Evolutionary conservation across 2,797 vertebrate genomes (phyloP), one percentile per base, ranked within the genome.

Genomic region (Sebastes vulpes): DNA sequence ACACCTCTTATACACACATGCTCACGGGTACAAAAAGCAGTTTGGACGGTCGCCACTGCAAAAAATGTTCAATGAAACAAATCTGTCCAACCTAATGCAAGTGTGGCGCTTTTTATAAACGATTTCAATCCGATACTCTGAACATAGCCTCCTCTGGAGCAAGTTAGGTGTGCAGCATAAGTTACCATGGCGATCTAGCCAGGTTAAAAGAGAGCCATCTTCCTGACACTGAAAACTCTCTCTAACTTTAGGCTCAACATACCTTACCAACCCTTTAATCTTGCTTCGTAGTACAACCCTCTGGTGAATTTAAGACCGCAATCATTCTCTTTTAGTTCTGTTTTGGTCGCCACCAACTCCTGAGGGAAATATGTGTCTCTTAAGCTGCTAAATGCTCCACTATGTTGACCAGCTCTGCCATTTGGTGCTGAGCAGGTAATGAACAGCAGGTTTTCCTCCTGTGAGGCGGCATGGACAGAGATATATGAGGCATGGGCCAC

Each of bases 1-100:
- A 79, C 59, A 64, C 72, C 65, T 50, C 18, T 42, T n/a, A 16
- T n/a, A 59, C 65, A 76, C 65, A 78, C 53, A 72, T 3, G 2
- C 61, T 29, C 42, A 38, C 2, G 1, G 3, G 32, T 14, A 57
- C 18, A 76, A 60, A 67, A 68, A 20, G 25, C 16, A 31, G 18
- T 18, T 9, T 28, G 42, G 20, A 38, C 2, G 9, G 20, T 38
- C 18, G 18, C 4, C 1, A 0, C 48, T 60, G 25, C 9, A 66
- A 66, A 67, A 72, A 52, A 12, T 3, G 10, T 48, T 66, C 3
- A 26, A 3, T 53, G 7, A 77, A 69, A 67, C 10, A 61, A 61
- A 11, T 58, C 8, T 7, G 12, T 14, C 23, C 7, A 12, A 16
- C 5, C 23, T n/a, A 26, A 38, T 52, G 50, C 21, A 52, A 21